Evolutionary conservation across 2,113 vertebrate species (phyloP).

Genomic region (Ameiurus melas): DNA sequence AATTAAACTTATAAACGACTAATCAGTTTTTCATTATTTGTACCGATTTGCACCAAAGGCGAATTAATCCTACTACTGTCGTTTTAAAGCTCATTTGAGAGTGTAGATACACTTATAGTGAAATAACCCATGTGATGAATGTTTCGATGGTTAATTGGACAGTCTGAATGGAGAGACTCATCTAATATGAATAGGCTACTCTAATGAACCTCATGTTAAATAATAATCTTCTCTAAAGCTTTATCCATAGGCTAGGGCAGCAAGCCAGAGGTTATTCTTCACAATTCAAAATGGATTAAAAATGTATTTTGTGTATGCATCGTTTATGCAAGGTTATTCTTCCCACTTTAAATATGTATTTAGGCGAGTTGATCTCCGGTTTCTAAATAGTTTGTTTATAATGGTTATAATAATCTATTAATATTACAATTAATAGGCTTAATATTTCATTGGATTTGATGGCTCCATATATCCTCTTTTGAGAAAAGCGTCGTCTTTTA

Average conservation of each 20-base stretch:
- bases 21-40: background rate
- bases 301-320: background rate
- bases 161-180: conserved; percentile 58
- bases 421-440: background rate
- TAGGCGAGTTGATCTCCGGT: background rate
- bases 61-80: conserved; percentile 12
- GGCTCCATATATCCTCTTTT: background rate
- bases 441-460: background rate
- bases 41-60: background rate
- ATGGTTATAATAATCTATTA: background rate
- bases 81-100: conserved; percentile 39
- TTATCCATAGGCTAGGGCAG: background rate
- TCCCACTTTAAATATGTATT: background rate
- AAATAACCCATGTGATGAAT: conserved; percentile 64
- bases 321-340: background rate
- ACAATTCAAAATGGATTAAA: background rate
- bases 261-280: background rate
- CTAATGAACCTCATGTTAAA: conserved; percentile 59
- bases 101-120: background rate
- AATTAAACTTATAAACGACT: conserved; percentile 26
- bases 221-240: background rate
- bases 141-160: conserved; percentile 66
- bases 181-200: conserved; percentile 72
- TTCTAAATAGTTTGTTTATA: background rate
- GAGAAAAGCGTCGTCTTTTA: background rate